A percentile compares a stretch with the other conserved stretches of the same genome.
Evolutionary conservation across 2,113 vertebrate genomes (phyloP).

Genomic region (Tachuris rubrigastra): DNA sequence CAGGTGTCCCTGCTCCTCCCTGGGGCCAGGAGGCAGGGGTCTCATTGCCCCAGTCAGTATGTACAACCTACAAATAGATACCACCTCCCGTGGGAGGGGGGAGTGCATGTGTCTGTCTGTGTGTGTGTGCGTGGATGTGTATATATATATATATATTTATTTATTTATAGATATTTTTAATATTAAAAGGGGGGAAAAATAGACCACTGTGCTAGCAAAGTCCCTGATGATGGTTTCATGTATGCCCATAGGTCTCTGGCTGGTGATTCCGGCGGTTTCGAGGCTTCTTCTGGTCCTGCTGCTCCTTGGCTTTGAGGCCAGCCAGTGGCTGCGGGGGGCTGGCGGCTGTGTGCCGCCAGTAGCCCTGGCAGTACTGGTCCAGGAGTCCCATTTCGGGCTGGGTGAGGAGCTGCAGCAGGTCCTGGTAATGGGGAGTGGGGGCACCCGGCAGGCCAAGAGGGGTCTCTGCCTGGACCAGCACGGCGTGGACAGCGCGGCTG

Average conservation of each 20-base stretch:
- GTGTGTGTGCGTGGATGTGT: slow-evolving; percentile 25
- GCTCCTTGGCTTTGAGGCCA: slow-evolving; percentile 85
- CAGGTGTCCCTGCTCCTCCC: neutral
- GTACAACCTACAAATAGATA: slow-evolving; percentile 95
- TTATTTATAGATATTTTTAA: slow-evolving; percentile 81
- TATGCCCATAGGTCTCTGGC: slow-evolving; percentile 80
- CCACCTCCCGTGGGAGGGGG: slow-evolving; percentile 57
- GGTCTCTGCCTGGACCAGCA: slow-evolving; percentile 82
- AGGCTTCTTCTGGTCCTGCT: slow-evolving; percentile 94
- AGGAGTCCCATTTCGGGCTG: slow-evolving; percentile 97
- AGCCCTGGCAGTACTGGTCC: slow-evolving; percentile 98
- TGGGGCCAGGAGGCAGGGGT: neutral
- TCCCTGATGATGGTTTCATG: slow-evolving; percentile 81
- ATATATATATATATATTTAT: slow-evolving; percentile 65
- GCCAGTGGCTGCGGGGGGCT: slow-evolving; percentile 77
- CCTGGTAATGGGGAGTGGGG: slow-evolving; percentile 88
- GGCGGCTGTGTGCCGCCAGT: slow-evolving; percentile 87
- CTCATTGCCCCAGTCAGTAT: slow-evolving; percentile 65
- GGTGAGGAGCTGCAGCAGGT: slow-evolving; percentile 94
- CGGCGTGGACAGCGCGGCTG: slow-evolving; percentile 84
- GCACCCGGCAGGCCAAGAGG: slow-evolving; percentile 65
- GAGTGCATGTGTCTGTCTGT: neutral
- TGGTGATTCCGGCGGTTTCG: slow-evolving; percentile 95
- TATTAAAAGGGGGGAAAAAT: slow-evolving; percentile 80
- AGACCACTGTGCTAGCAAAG: slow-evolving; percentile 68